phyloP scores from a whole-genome alignment of 2,113 vertebrate genomes.

The Centrocercus urophasianus region DNA sequence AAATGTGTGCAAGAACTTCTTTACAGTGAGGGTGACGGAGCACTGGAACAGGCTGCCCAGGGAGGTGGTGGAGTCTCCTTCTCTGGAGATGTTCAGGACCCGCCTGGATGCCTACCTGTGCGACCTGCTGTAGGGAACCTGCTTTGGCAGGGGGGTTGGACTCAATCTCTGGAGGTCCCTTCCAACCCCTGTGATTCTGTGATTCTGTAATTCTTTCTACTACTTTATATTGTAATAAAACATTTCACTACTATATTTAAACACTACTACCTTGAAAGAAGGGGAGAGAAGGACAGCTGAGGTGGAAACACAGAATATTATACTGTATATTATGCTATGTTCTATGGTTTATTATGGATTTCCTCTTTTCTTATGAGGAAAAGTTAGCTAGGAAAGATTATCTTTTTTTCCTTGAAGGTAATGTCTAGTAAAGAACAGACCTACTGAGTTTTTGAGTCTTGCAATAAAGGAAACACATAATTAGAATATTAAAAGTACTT shows the following conservation, averaged over 20 bases:
- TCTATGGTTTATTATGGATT: not conserved
- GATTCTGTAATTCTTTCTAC: not conserved
- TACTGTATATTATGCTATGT: not conserved
- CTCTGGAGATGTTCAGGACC: too few species aligned
- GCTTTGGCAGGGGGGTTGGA: too few species aligned
- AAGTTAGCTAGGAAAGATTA: not conserved
- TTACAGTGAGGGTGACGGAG: too few species aligned
- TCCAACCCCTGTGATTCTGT: too few species aligned
- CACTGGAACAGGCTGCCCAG: too few species aligned
- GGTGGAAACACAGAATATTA: not conserved
- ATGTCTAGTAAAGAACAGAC: not conserved
- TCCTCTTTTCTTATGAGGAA: not conserved
- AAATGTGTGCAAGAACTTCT: too few species aligned
- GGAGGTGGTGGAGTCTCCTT: too few species aligned
- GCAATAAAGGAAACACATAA: not conserved
- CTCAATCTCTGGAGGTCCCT: too few species aligned
- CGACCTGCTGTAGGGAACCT: too few species aligned
- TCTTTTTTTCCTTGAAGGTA: not conserved
- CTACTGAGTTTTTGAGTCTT: not conserved
- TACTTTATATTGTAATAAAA: not conserved
- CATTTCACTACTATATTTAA: not conserved
- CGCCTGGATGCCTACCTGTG: too few species aligned
- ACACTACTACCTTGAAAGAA: not conserved
- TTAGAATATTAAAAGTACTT: not conserved
- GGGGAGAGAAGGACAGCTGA: not conserved